phyloP scores from a whole-genome alignment of 2,888 invertebrate species.

The Amphipoea oculea region DNA sequence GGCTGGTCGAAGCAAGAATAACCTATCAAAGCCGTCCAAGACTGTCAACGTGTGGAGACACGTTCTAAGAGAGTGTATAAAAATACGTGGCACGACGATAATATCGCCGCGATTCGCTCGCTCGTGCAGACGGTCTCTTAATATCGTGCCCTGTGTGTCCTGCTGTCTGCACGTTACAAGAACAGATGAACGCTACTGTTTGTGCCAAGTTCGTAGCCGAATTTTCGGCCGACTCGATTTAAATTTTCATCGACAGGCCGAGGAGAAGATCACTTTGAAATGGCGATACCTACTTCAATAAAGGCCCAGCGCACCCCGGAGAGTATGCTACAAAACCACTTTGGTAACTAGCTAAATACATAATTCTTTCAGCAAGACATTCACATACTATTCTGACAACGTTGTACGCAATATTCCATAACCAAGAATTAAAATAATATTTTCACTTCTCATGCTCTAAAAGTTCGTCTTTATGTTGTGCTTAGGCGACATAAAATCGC shows the following conservation, averaged over 20 bases:
- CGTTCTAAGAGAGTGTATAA: too few relatives aligned
- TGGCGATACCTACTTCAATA: not conserved
- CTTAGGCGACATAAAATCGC: too few relatives aligned
- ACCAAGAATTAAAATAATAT: not conserved
- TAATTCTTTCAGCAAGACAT: not conserved
- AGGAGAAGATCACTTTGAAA: not conserved
- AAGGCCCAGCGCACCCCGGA: not conserved
- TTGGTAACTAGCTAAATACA: not conserved
- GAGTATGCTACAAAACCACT: not conserved
- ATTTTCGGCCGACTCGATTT: not conserved
- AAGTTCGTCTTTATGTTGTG: too few relatives aligned
- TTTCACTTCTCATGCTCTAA: too few relatives aligned
- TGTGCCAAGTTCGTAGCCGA: not conserved
- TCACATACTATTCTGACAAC: not conserved
- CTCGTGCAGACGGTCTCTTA: not conserved
- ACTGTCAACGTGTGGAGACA: not conserved
- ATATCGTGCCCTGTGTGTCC: not conserved
- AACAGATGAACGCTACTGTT: not conserved
- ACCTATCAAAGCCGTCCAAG: not conserved
- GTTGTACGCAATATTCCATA: not conserved
- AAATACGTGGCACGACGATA: too few relatives aligned
- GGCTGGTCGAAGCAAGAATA: not conserved
- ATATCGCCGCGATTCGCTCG: too few relatives aligned
- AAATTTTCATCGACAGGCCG: too few relatives aligned
- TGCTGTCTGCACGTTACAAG: not conserved